Evolutionary conservation across 1,140 invertebrate genomes (phyloP).

Genomic region (Drosophila triauraria): DNA sequence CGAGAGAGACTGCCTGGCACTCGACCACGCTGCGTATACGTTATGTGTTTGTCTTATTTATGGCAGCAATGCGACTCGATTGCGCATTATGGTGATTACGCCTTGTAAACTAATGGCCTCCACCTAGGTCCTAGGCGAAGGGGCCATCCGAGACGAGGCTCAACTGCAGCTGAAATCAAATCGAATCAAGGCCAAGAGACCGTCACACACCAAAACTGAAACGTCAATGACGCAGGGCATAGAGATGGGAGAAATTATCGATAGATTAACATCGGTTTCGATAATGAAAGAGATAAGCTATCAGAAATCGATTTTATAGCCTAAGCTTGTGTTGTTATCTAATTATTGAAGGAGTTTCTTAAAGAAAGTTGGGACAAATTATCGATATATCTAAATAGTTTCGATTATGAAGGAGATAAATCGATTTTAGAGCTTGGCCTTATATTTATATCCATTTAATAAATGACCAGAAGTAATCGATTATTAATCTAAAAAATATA

Average conservation of each 20-base stretch:
- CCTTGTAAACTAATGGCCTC: constrained; percentile 74
- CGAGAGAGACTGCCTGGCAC: constrained; percentile 56
- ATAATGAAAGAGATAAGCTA: too few species aligned
- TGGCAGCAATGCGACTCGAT: constrained; percentile 68
- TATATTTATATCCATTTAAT: too few species aligned
- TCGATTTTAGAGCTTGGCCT: too few species aligned
- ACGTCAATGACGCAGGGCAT: constrained; percentile 17
- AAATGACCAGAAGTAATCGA: too few species aligned
- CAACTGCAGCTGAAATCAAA: constrained; percentile 27
- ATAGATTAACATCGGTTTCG: too few species aligned
- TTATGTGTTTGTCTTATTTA: constrained; percentile 81
- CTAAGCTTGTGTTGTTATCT: not conserved
- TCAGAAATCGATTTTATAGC: too few species aligned
- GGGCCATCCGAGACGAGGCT: not conserved
- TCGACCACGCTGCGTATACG: constrained; percentile 68
- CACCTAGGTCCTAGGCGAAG: constrained; percentile 28
- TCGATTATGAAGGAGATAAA: too few species aligned
- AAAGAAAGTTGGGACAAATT: too few species aligned
- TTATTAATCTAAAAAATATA: too few species aligned
- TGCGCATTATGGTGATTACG: constrained; percentile 79
- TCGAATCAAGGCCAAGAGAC: constrained; percentile 58
- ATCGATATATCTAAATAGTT: too few species aligned
- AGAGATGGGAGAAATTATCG: not conserved
- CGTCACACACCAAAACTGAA: constrained; percentile 39
- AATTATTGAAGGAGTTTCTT: too few species aligned